Evolutionary conservation across 2,797 vertebrate species (phyloP).

Genomic region (Chrosomus eos): DNA sequence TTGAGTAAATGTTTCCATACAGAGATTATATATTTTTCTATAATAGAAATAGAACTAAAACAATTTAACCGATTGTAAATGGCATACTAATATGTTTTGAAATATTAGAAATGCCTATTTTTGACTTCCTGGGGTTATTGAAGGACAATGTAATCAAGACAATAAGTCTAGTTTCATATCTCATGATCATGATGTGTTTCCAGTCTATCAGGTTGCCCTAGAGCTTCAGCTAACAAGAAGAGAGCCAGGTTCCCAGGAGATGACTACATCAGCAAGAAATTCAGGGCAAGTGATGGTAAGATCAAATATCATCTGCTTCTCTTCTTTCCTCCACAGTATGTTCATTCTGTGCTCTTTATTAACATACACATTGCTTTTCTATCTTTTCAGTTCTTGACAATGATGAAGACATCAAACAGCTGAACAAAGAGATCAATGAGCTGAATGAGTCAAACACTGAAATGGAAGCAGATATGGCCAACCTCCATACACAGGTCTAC

Average conservation of each 20-base stretch:
- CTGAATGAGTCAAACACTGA: constrained; percentile 94
- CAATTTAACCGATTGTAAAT: background rate
- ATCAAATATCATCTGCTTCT: constrained; percentile 11
- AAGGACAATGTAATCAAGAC: background rate
- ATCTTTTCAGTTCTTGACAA: constrained; percentile 88
- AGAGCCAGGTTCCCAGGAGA: constrained; percentile 95
- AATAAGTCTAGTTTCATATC: constrained; percentile 32
- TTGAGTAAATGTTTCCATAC: background rate
- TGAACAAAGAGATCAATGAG: constrained; percentile 97
- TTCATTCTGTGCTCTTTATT: constrained; percentile 13
- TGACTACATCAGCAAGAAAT: constrained; percentile 94
- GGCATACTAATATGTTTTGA: background rate
- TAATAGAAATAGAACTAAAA: background rate
- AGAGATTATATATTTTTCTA: background rate
- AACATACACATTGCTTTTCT: background rate
- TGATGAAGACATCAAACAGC: constrained; percentile 97
- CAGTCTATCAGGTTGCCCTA: constrained; percentile 96
- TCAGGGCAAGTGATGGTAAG: constrained; percentile 97
- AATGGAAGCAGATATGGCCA: constrained; percentile 96
- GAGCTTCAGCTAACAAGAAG: constrained; percentile 95
- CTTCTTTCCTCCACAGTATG: background rate
- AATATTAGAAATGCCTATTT: constrained; percentile 6
- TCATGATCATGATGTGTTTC: constrained; percentile 50
- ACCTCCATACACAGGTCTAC: constrained; percentile 94
- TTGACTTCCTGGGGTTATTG: background rate